A percentile compares a stretch with the other conserved stretches of the same genome.
Evolutionary conservation across 2,888 invertebrate species (phyloP).

Genomic region (Ectobius pallidus): DNA sequence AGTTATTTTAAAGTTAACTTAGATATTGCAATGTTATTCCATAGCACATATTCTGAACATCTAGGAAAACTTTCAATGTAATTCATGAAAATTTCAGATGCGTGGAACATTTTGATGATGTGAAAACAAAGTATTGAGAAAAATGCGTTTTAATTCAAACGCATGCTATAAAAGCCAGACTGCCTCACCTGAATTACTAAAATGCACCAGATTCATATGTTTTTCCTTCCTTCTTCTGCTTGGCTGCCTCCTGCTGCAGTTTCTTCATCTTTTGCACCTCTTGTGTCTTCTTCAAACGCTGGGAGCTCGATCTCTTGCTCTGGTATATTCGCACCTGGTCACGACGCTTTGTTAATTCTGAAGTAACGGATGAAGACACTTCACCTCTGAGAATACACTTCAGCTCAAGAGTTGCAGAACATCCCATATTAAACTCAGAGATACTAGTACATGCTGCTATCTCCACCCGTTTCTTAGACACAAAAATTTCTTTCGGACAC

Average conservation of each 20-base stretch:
- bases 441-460: background rate
- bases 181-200: background rate
- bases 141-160: background rate
- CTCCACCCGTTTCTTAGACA: background rate
- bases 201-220: background rate
- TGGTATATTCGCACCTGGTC: background rate
- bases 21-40: no score
- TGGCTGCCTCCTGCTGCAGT: background rate
- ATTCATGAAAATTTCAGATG: no score
- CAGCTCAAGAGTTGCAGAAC: background rate
- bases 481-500: background rate
- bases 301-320: background rate
- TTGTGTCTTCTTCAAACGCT: background rate
- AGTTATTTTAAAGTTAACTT: no score
- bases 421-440: conserved; percentile 9
- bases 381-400: background rate
- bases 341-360: background rate
- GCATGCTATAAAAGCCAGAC: background rate
- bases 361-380: background rate
- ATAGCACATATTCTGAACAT: no score
- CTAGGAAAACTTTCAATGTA: no score
- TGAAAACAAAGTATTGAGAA: background rate
- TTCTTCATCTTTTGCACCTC: background rate
- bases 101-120: background rate
- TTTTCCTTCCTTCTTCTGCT: background rate